Evolutionary conservation across 2,888 invertebrate species (phyloP).

Genomic region (Diaprepes abbreviatus): DNA sequence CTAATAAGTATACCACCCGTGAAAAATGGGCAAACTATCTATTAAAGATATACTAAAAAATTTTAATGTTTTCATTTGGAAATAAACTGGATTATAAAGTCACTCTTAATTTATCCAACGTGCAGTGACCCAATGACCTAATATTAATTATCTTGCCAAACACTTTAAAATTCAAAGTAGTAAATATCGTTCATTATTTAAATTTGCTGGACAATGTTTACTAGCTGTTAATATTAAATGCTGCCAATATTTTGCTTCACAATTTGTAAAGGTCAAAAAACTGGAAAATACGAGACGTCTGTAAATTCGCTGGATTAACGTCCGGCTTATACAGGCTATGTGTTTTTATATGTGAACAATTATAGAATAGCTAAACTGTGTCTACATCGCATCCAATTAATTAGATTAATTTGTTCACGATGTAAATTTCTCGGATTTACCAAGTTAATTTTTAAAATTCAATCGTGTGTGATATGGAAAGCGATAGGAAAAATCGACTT

Average conservation of each 20-base stretch:
- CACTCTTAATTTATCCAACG: not conserved
- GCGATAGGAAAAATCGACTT: too few relatives aligned
- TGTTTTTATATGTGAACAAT: too few relatives aligned
- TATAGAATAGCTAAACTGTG: too few relatives aligned
- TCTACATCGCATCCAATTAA: too few relatives aligned
- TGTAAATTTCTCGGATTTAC: too few relatives aligned
- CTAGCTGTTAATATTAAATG: not conserved
- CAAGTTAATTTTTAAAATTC: too few relatives aligned
- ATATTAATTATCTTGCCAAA: not conserved
- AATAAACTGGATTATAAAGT: not conserved
- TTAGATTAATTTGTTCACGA: too few relatives aligned
- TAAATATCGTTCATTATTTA: not conserved
- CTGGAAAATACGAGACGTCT: constrained; percentile 2
- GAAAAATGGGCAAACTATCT: too few relatives aligned
- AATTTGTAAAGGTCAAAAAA: not conserved
- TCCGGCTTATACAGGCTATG: not conserved
- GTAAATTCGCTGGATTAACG: not conserved
- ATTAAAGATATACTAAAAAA: too few relatives aligned
- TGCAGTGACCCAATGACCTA: not conserved
- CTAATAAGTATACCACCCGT: too few relatives aligned
- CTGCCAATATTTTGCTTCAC: not conserved
- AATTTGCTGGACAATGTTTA: not conserved
- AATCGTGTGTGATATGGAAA: too few relatives aligned
- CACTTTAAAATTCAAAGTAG: not conserved
- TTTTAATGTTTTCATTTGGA: too few relatives aligned